A percentile compares a stretch with the other conserved stretches of the same genome.
These are phyloP conservation scores for Heterodera carotae DNA, from an alignment of 1,140 invertebrate species.

Conservation along the genomic window DNA sequence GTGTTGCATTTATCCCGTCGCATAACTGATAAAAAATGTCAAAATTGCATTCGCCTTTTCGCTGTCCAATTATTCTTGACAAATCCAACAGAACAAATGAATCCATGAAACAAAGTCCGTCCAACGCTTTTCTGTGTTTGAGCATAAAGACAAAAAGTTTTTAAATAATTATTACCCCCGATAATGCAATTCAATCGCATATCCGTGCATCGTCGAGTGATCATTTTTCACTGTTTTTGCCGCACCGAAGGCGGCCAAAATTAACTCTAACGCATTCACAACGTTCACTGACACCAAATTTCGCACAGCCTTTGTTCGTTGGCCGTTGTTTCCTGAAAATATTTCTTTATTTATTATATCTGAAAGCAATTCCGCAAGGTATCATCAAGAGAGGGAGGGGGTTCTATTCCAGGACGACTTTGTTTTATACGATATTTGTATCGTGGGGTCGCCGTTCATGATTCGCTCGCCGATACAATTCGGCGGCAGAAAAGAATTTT, in stretches of 20 bases:
- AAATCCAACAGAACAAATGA: slow-evolving; percentile 34
- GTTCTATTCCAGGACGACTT: too few species aligned
- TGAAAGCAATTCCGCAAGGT: too few species aligned
- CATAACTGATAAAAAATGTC: slow-evolving; percentile 42
- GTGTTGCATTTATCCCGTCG: slow-evolving; percentile 21
- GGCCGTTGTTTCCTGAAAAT: not conserved
- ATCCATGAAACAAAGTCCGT: slow-evolving; percentile 29
- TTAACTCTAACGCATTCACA: not conserved
- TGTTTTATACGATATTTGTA: too few species aligned
- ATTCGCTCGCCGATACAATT: too few species aligned
- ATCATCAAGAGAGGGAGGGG: too few species aligned
- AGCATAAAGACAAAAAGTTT: not conserved
- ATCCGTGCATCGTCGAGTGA: slow-evolving; percentile 33
- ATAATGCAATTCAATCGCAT: slow-evolving; percentile 37
- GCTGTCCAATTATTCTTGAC: slow-evolving; percentile 30
- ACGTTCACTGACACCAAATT: not conserved
- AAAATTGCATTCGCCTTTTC: slow-evolving; percentile 42
- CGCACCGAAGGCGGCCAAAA: slow-evolving; percentile 28
- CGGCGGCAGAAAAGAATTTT: too few species aligned
- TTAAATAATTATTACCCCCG: slow-evolving; percentile 18
- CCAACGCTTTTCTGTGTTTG: not conserved
- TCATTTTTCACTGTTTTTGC: slow-evolving; percentile 45
- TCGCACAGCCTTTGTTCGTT: not conserved
- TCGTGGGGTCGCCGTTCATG: too few species aligned
- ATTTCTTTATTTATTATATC: too few species aligned